Evolutionary conservation across 92 coral and sea anemone genomes (phyloP), one percentile per base, ranked within the genome.

Genomic region (Porites evermanni): DNA sequence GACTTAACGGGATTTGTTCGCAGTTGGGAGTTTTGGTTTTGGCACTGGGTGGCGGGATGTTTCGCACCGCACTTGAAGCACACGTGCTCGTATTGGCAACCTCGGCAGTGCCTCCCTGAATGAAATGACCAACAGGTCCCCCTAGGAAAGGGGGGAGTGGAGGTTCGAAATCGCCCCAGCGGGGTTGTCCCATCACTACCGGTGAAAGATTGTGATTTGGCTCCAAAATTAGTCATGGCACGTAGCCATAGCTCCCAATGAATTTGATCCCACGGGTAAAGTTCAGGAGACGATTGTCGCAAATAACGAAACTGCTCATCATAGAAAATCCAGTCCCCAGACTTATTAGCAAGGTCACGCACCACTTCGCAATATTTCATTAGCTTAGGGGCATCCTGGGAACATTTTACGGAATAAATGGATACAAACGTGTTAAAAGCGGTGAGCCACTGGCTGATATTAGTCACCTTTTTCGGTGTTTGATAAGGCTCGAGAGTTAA

Each of bases 181-280:
- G 68, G 21, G 68, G 18, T 64, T 21, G 19, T 24, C 26, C 19
- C 1, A 17, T 64, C 68, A 8, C 16, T 16, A 7, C 4, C n/a
- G 61, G 64, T 1, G 14, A 59, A 72, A 72, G n/a, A 18, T 47
- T 47, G 26, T 14, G 58, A 1, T 61, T n/a, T 61, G 5, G 51
- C 21, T 6, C 80, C 24, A 32, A 21, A 76, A 76, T 77, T 60
- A 3, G 58, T 17, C 70, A 67, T n/a, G 11, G 72, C 87, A 71
- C 58, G 14, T 0, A 81, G 91, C 91, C 91, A 87, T 24, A 86
- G 26, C 7, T 86, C 89, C 89, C 85, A 78, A 10, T 86, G 84
- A 24, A 87, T 75, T 4, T 26, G 67, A 23, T 87, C 86, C 82
- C 91, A 80, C 5, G 87, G 83, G 53, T 73, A 81, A 8, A 44